Evolutionary conservation across 2,888 invertebrate genomes (phyloP), one percentile per base, ranked within the genome.

Genomic region (Rhimphoctona megacephalus): DNA sequence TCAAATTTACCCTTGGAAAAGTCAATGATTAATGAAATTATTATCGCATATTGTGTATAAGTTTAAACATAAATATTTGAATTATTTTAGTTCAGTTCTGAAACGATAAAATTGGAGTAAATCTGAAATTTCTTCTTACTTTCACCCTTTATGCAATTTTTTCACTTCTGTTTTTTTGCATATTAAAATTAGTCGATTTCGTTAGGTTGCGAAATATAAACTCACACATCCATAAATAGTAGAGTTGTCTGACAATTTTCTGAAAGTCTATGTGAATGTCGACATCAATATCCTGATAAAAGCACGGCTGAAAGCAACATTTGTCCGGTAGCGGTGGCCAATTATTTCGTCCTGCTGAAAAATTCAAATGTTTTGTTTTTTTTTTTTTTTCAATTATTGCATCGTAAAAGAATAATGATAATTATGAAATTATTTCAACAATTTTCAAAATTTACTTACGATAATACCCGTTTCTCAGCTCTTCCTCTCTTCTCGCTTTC

Each of bases 211-310:
- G 11, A 61, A 30, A 61, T 61, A 14, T 30, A 57, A 57, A 97
- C 98, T 96, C 96, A 99, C 98, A 98, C 96, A 99, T 97, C 99
- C 99, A 99, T 89, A 99, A 95, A 94, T 99, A 98, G 94, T 99
- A 99, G 85, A 99, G 96, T 93, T 98, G 97, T 90, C 98, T 97
- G 52, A 99, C 99, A 91, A 99, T 97, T 94, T 97, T 97, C 95
- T 99, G 99, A 95, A 99, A 99, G 94, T 99, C 99, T 73, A 98
- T 95, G 36, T 99, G 99, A 94, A 99, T 99, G 94, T 99, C 99
- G 70, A 99, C 98, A 94, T 98, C 98, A 91, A 99, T 99, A 94
- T 99, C 99, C 95, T 99, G 99, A 95, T 99, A 99, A 95, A 99
- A 99, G 94, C 99, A 99, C 0, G 99, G 99, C 94, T 99, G 98